Conservation (phyloP, 2,888 invertebrate genomes). For the Epinotia demarniana region DNA sequence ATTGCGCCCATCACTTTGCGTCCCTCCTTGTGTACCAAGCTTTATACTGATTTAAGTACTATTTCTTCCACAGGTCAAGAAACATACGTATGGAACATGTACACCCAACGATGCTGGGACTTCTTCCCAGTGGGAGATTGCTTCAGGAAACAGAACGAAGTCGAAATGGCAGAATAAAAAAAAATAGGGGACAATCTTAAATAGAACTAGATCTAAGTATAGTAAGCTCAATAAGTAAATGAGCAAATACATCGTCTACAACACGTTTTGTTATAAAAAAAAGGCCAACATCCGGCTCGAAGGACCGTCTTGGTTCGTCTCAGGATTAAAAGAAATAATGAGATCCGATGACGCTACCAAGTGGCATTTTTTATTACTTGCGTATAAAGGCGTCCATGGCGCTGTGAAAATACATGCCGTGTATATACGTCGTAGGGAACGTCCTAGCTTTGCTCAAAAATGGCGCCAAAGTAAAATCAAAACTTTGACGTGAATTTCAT, state of each 20-base stretch:
- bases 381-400: neutral
- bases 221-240: constrained; percentile 43
- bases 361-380: no score
- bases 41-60: no score
- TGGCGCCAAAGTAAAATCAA: constrained; percentile 28
- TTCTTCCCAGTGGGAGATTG: constrained; percentile 99
- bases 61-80: constrained; percentile 91
- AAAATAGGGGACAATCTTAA: no score
- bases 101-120: constrained; percentile 99
- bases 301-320: no score
- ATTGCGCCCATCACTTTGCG: no score
- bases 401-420: neutral
- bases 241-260: no score
- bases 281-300: no score
- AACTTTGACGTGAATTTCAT: constrained; percentile 6
- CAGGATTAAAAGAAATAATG: no score
- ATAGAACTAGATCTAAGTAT: no score
- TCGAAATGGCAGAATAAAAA: constrained; percentile 84
- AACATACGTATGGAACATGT: constrained; percentile 99
- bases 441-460: constrained; percentile 40
- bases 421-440: neutral
- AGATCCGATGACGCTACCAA: no score
- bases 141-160: constrained; percentile 99
- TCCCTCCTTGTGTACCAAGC: no score
- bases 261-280: neutral